Evolutionary conservation across 2,888 invertebrate genomes (phyloP).

Genomic region (Lucinisca nassula): DNA sequence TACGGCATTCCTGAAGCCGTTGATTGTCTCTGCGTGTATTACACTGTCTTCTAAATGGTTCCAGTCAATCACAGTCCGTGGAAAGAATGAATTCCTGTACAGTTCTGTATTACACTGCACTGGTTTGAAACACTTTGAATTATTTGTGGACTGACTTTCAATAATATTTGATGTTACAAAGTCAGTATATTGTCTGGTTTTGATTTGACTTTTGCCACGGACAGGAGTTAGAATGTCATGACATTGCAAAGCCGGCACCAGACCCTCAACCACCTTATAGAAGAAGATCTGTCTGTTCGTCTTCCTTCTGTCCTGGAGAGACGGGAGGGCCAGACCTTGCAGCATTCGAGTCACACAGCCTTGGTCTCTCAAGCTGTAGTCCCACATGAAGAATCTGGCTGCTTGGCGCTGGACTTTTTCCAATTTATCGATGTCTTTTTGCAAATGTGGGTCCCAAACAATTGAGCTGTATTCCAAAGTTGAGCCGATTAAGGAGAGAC

Average conservation of each 20-base stretch:
- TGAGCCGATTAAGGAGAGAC: constrained; percentile 1
- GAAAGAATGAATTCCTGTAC: background rate
- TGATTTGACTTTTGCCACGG: too few species aligned
- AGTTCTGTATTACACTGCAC: background rate
- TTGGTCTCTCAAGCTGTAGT: background rate
- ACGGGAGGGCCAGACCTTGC: background rate
- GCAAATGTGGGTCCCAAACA: constrained; percentile 26
- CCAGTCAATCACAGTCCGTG: background rate
- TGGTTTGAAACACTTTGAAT: background rate
- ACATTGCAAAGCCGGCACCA: background rate
- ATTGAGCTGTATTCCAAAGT: background rate
- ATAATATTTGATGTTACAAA: background rate
- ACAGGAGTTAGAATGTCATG: background rate
- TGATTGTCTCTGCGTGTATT: too few species aligned
- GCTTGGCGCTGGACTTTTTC: constrained; percentile 17
- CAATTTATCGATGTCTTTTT: constrained; percentile 18
- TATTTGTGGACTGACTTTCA: background rate
- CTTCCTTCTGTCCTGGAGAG: background rate
- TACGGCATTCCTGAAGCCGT: too few species aligned
- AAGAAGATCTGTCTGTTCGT: background rate
- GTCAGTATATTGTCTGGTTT: background rate
- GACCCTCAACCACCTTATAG: background rate
- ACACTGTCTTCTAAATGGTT: too few species aligned
- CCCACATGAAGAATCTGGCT: constrained; percentile 10
- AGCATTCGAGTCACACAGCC: background rate